Evolutionary conservation across 1,140 invertebrate species (phyloP).

Genomic region (Caenorhabditis brenneri): DNA sequence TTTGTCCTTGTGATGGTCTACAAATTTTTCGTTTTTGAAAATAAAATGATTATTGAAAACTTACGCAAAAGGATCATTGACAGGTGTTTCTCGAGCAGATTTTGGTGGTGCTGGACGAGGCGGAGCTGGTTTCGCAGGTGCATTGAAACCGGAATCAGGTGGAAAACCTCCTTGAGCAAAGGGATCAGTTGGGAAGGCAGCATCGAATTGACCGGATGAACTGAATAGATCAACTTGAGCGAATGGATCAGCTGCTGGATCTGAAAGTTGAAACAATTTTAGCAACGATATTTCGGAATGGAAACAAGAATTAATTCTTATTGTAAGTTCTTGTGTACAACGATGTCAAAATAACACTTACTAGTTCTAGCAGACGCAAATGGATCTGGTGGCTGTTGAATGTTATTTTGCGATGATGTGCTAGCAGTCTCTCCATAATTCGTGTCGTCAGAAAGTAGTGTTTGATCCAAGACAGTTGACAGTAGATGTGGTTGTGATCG

Average conservation of each 20-base stretch:
- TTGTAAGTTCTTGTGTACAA: too few relatives aligned
- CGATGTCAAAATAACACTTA: not conserved
- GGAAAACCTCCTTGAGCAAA: constrained; percentile 14
- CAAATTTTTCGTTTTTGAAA: not conserved
- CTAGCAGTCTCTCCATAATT: constrained; percentile 17
- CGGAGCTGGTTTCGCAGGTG: not conserved
- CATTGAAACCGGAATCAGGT: not conserved
- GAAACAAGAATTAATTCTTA: not conserved
- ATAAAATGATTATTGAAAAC: not conserved
- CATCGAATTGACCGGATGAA: constrained; percentile 18
- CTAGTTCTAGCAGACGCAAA: constrained; percentile 6
- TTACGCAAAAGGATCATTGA: constrained; percentile 50
- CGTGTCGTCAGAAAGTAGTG: not conserved
- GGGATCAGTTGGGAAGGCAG: constrained; percentile 32
- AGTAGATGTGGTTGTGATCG: not conserved
- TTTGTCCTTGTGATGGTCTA: constrained; percentile 20
- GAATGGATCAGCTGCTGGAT: constrained; percentile 44
- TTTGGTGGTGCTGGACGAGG: constrained; percentile 47
- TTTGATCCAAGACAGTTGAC: not conserved
- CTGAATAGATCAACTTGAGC: constrained; percentile 44
- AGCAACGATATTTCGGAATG: not conserved
- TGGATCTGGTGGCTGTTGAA: constrained; percentile 43
- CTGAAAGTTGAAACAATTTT: too few relatives aligned
- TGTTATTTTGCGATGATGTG: constrained; percentile 19
- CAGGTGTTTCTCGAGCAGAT: constrained; percentile 39